A percentile compares a stretch with the other conserved stretches of the same genome.
Evolutionary conservation across 1,140 invertebrate species (phyloP).

Genomic region (Drosophila nannoptera): DNA sequence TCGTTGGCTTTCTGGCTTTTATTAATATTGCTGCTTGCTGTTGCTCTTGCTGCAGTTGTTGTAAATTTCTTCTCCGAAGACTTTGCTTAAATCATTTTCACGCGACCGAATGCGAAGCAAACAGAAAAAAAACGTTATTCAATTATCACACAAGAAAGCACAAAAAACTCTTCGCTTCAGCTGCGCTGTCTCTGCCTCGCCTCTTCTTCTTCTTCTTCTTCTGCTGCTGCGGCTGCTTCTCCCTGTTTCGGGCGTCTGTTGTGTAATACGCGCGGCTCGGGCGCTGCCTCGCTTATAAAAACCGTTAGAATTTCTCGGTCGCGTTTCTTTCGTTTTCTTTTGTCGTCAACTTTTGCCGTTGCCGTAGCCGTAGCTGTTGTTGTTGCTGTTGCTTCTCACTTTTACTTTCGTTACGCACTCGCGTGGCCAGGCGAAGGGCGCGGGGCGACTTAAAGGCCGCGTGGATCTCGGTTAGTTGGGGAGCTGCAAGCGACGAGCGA

Average conservation of each 20-base stretch:
- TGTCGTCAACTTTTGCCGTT: slow-evolving; percentile 10
- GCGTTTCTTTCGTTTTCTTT: slow-evolving; percentile 16
- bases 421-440: slow-evolving; percentile 21
- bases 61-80: slow-evolving; percentile 8
- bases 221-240: slow-evolving; percentile 18
- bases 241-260: slow-evolving; percentile 18
- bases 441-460: slow-evolving; percentile 1
- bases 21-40: slow-evolving; percentile 7
- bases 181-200: not conserved
- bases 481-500: slow-evolving; percentile 54
- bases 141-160: slow-evolving; percentile 20
- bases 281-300: slow-evolving; percentile 16
- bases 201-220: not conserved
- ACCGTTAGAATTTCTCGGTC: slow-evolving; percentile 48
- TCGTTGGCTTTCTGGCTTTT: slow-evolving; percentile 26
- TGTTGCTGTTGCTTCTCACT: slow-evolving; percentile 41
- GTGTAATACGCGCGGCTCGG: slow-evolving; percentile 33
- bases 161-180: slow-evolving; percentile 8
- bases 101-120: slow-evolving; percentile 27
- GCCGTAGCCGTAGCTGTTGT: not conserved
- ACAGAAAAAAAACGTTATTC: slow-evolving; percentile 24
- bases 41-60: slow-evolving; percentile 1
- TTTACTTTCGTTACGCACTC: slow-evolving; percentile 49
- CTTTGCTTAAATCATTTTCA: slow-evolving; percentile 50
- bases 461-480: slow-evolving; percentile 21